phyloP scores from a whole-genome alignment of 2,797 vertebrate species.

The Neosalanx taihuensis region DNA sequence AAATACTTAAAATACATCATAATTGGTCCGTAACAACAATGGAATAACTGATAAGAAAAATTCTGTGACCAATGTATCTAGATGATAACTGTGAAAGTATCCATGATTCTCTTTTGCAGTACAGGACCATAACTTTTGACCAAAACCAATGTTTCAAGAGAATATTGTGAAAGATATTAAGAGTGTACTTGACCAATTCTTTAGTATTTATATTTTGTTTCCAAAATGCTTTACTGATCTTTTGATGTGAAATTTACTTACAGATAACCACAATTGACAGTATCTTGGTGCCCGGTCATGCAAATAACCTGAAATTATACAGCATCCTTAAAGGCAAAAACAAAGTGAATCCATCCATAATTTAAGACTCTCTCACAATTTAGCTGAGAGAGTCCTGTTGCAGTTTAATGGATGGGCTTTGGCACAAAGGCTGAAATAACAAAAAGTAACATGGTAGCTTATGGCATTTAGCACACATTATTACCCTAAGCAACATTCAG shows the following conservation, averaged over 20 bases:
- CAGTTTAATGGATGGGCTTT: background rate
- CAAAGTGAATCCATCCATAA: background rate
- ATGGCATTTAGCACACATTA: background rate
- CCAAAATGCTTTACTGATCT: conserved; percentile 2
- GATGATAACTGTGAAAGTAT: background rate
- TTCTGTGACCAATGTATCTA: background rate
- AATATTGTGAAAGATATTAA: conserved; percentile 3
- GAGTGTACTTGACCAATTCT: conserved; percentile 5
- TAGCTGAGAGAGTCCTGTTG: background rate
- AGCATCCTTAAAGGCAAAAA: background rate
- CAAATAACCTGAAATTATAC: background rate
- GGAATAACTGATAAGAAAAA: conserved; percentile 14
- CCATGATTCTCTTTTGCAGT: conserved; percentile 12
- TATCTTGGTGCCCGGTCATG: background rate
- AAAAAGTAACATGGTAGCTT: background rate
- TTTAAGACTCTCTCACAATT: background rate
- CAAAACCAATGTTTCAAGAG: background rate
- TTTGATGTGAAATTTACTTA: conserved; percentile 5
- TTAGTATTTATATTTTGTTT: background rate
- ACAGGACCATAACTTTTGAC: conserved; percentile 33
- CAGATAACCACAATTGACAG: background rate
- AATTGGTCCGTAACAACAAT: conserved; percentile 17
- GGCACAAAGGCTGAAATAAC: background rate
- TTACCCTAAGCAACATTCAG: background rate
- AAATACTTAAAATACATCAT: conserved; percentile 23